Evolutionary conservation across 1,140 invertebrate species (phyloP), one percentile per base, ranked within the genome.

Genomic region (Diorhabda carinulata): DNA sequence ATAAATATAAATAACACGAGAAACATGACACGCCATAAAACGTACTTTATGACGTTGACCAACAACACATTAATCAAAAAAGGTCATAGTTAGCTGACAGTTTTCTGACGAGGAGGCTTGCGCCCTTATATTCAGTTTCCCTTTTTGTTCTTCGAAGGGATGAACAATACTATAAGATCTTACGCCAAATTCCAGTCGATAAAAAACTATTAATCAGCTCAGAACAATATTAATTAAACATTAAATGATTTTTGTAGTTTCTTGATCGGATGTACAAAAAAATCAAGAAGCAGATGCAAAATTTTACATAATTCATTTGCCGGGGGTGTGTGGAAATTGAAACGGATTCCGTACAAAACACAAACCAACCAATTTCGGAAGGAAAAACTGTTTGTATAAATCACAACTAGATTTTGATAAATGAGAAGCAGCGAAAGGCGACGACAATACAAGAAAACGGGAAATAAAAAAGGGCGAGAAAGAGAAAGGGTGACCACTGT

Each of bases 341-440:
- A 52, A 52, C 47, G n/a, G 47, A 52, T 8, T 52, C 47, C 47
- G 47, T 8, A 52, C 47, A 52, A 52, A 52, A 52, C 47, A 52
- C 47, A 62, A 62, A 62, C 61, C 61, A 43, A 62, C 44, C 44
- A 25, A 10, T 43, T n/a, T 43, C 61, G 6, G 43, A 62, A 62
- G 42, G n/a, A 43, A 62, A 52, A 43, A 43, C 61, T 5, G 41
- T 59, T 59, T 59, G 25, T 62, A 65, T 65, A 65, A 65, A 65
- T 65, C 64, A 65, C 4, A 42, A 43, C 47, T n/a, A 43, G 47
- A 65, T 65, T 65, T 57, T 65, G 64, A 65, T 65, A 65, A 42
- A 65, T 65, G 64, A 65, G 44, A 65, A 65, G 56, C 57, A 57
- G 64, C 64, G 43, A 6, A 57, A 65, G 64, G 64, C 47, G 64